Conservation (phyloP, 2,888 invertebrate species). For the Molorchus minor region DNA sequence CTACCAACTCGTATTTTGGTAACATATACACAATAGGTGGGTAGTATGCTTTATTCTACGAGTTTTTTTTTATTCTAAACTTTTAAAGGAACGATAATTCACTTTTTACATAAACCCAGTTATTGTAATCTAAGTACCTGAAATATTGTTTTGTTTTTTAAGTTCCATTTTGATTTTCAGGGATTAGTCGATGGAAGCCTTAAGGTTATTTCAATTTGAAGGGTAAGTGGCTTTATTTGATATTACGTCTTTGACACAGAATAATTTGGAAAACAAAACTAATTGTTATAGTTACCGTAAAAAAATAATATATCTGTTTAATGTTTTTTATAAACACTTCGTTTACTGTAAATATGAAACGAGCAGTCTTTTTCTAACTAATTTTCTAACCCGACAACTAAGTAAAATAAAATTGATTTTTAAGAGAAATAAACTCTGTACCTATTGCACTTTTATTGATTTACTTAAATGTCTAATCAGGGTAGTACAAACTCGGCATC, state of each 20-base stretch:
- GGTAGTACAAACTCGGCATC: constrained; percentile 30
- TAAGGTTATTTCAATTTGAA: constrained; percentile 33
- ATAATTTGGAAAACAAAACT: too few relatives aligned
- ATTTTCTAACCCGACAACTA: too few relatives aligned
- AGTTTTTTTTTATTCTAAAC: background rate
- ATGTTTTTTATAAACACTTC: too few relatives aligned
- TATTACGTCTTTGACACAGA: background rate
- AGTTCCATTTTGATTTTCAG: constrained; percentile 15
- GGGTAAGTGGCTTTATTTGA: constrained; percentile 36
- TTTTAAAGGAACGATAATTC: too few relatives aligned
- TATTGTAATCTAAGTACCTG: background rate
- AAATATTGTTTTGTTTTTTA: background rate
- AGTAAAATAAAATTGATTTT: too few relatives aligned
- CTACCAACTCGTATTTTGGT: too few relatives aligned
- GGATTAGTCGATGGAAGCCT: constrained; percentile 26
- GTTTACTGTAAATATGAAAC: too few relatives aligned
- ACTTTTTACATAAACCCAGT: background rate
- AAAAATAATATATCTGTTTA: too few relatives aligned
- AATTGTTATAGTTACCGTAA: too few relatives aligned
- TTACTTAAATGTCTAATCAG: constrained; percentile 37
- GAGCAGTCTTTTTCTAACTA: too few relatives aligned
- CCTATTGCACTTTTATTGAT: constrained; percentile 36
- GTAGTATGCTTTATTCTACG: background rate
- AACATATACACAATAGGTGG: too few relatives aligned
- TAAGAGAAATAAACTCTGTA: too few relatives aligned